A percentile compares a stretch with the other conserved stretches of the same genome.
Evolutionary conservation across 2,888 invertebrate species (phyloP).

Genomic region (Crepidodera aurea): DNA sequence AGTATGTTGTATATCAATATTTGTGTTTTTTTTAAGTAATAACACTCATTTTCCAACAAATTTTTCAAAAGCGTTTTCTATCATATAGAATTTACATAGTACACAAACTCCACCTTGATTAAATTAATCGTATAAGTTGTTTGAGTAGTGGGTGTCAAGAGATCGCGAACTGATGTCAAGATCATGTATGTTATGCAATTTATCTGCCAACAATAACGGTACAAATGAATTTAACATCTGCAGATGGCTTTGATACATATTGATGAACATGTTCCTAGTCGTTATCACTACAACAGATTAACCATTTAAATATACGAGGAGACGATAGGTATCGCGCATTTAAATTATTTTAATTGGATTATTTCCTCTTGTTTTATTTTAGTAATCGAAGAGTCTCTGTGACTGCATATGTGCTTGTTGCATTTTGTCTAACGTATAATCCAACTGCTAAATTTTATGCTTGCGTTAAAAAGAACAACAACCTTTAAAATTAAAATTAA

Average conservation of each 20-base stretch:
- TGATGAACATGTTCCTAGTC: conserved; percentile 28
- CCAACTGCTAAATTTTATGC: too few species aligned
- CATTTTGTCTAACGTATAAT: too few species aligned
- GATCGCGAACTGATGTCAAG: conserved; percentile 40
- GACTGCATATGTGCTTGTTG: too few species aligned
- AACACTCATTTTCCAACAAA: too few species aligned
- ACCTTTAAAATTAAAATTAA: too few species aligned
- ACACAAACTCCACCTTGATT: too few species aligned
- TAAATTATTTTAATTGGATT: conserved; percentile 4
- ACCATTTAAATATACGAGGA: neutral
- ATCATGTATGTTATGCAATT: conserved; percentile 35
- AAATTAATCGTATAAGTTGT: neutral
- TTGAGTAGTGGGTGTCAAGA: conserved; percentile 35
- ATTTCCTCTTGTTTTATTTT: neutral
- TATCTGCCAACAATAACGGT: conserved; percentile 31
- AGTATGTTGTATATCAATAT: too few species aligned
- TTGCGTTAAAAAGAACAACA: too few species aligned
- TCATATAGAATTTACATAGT: too few species aligned
- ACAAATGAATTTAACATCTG: conserved; percentile 23
- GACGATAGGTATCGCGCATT: neutral
- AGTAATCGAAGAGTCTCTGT: neutral
- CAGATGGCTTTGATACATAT: conserved; percentile 31
- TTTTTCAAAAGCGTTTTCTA: too few species aligned
- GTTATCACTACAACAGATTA: conserved; percentile 22
- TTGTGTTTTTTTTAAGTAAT: too few species aligned